Evolutionary conservation across 35 echinoderm and acorn worm genomes (phyloP).

Genomic region (Lytechinus pictus): DNA sequence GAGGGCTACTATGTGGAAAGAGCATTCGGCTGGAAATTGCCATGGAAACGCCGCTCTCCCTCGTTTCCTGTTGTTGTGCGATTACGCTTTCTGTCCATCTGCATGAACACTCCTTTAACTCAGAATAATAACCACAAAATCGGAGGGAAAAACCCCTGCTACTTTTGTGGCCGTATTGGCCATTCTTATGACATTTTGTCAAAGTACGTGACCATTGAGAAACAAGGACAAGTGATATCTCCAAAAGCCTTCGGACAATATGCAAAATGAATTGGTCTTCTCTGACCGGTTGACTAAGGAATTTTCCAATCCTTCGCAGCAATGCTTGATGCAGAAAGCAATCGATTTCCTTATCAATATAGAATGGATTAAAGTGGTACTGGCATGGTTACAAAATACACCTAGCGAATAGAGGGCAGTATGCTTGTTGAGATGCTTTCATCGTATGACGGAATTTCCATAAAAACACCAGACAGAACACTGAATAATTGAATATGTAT

Average conservation of each 20-base stretch:
- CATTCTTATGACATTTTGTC: not conserved
- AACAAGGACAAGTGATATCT: not conserved
- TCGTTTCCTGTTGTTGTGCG: not conserved
- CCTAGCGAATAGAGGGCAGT: too few species aligned
- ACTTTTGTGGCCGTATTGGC: not conserved
- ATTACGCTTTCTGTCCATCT: not conserved
- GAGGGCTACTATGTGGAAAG: not conserved
- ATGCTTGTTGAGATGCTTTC: too few species aligned
- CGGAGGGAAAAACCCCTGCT: constrained; percentile 1
- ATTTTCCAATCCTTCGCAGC: too few species aligned
- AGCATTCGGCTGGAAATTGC: not conserved
- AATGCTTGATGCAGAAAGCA: too few species aligned
- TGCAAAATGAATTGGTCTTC: too few species aligned
- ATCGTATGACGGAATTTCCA: too few species aligned
- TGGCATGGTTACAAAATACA: too few species aligned
- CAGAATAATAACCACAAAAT: not conserved
- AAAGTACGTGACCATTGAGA: not conserved
- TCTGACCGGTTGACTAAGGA: too few species aligned
- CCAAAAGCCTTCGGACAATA: not conserved
- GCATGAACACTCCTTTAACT: not conserved
- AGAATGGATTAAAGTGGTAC: too few species aligned
- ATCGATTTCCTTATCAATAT: too few species aligned
- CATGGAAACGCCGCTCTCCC: not conserved
- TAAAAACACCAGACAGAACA: too few species aligned
- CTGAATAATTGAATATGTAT: too few species aligned